Conservation (phyloP, 2,888 invertebrate genomes). For the Drosophila setosimentum region DNA sequence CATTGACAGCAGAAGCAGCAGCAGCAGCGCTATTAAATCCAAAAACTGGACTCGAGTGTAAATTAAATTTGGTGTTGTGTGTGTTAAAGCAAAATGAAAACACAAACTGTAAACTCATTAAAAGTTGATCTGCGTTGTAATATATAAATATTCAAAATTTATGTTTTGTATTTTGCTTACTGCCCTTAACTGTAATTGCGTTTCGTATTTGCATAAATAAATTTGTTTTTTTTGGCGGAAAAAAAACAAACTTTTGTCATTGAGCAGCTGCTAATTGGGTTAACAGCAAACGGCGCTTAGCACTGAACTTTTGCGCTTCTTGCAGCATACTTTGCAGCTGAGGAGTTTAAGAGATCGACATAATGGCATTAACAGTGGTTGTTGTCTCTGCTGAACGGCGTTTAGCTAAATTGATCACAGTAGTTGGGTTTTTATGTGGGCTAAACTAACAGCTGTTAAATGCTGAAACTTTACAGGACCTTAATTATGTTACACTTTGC, state of each 20-base stretch:
- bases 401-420: not conserved
- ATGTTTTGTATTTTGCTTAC: conserved; percentile 36
- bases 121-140: conserved; percentile 64
- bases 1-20: conserved; percentile 49
- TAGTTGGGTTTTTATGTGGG: too few species aligned
- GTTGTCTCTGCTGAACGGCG: not conserved
- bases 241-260: conserved; percentile 18
- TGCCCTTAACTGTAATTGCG: conserved; percentile 44
- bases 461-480: not conserved
- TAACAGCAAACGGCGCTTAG: conserved; percentile 9
- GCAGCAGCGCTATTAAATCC: conserved; percentile 48
- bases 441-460: not conserved
- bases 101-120: conserved; percentile 62
- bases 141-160: conserved; percentile 61
- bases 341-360: conserved; percentile 2
- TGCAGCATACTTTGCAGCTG: conserved; percentile 42
- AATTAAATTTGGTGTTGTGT: conserved; percentile 63
- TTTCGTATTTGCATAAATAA: conserved; percentile 56
- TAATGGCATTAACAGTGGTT: not conserved
- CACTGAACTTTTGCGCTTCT: conserved; percentile 2
- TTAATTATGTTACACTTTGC: not conserved
- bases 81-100: conserved; percentile 41
- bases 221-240: not conserved
- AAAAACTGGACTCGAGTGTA: conserved; percentile 56
- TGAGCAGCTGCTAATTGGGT: conserved; percentile 28